Conservation (phyloP, 2,888 invertebrate species). For the Deilephila elpenor region DNA sequence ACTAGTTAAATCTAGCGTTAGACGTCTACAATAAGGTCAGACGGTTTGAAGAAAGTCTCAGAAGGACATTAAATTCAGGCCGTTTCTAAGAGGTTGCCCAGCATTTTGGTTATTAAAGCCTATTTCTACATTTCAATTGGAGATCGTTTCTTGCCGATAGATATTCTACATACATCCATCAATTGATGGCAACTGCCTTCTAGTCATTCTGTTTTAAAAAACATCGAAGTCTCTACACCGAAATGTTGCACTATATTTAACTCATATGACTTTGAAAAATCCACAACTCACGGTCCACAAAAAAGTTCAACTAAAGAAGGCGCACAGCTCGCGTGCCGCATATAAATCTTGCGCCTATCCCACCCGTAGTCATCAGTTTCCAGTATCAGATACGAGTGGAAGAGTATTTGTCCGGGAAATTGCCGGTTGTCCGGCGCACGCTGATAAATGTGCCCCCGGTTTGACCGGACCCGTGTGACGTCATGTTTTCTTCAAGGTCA, state of each 20-base stretch:
- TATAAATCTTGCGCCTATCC: slow-evolving; percentile 37
- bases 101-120: too few species aligned
- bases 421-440: slow-evolving; percentile 31
- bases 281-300: neutral
- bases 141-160: too few species aligned
- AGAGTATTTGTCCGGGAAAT: slow-evolving; percentile 45
- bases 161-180: too few species aligned
- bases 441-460: slow-evolving; percentile 28
- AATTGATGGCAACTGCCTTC: too few species aligned
- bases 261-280: neutral
- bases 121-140: too few species aligned
- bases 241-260: neutral
- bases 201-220: too few species aligned
- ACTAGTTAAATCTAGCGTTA: too few species aligned
- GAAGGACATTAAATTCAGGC: too few species aligned
- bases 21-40: too few species aligned
- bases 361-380: slow-evolving; percentile 39
- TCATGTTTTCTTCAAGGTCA: slow-evolving; percentile 2
- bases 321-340: slow-evolving; percentile 26
- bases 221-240: too few species aligned
- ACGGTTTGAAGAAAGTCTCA: too few species aligned
- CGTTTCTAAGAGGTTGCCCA: too few species aligned
- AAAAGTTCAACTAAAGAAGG: neutral
- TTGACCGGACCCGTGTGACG: neutral
- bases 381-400: slow-evolving; percentile 42